Evolutionary conservation across 2,888 invertebrate species (phyloP).

Genomic region (Drosophila nr. perissopoda): DNA sequence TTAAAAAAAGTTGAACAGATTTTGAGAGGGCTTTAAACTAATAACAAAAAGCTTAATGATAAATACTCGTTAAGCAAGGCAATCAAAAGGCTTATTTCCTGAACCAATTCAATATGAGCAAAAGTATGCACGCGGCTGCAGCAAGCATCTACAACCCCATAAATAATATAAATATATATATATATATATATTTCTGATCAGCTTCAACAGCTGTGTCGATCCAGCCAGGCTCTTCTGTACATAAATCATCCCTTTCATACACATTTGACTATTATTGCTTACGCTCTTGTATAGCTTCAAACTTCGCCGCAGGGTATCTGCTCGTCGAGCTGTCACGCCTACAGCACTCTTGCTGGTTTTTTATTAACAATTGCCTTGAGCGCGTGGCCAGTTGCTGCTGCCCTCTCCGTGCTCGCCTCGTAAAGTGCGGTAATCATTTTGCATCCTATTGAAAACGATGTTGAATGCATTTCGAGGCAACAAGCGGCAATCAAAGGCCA

Average conservation of each 20-base stretch:
- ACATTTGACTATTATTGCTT: background rate
- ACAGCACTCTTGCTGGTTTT: background rate
- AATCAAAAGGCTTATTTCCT: conserved; percentile 22
- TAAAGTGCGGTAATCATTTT: conserved; percentile 35
- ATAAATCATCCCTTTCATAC: background rate
- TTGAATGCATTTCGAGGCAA: conserved; percentile 25
- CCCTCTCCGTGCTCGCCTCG: background rate
- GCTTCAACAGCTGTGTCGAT: background rate
- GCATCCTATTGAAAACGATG: conserved; percentile 33
- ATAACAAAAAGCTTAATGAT: background rate
- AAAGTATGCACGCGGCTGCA: background rate
- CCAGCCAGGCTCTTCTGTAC: accelerated
- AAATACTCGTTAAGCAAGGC: conserved; percentile 34
- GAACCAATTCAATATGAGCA: background rate
- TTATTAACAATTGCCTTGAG: conserved; percentile 13
- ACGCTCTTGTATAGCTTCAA: background rate
- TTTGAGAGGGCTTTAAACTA: background rate
- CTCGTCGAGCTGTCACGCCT: background rate
- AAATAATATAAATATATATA: background rate
- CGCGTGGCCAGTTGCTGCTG: background rate
- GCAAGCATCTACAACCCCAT: background rate
- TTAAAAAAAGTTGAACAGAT: background rate
- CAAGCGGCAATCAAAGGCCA: conserved; percentile 43
- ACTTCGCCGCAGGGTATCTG: background rate
- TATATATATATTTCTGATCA: background rate